A percentile compares a stretch with the other conserved stretches of the same genome.
Evolutionary conservation across 2,113 vertebrate species (phyloP).

Genomic region (Elgaria multicarinata): DNA sequence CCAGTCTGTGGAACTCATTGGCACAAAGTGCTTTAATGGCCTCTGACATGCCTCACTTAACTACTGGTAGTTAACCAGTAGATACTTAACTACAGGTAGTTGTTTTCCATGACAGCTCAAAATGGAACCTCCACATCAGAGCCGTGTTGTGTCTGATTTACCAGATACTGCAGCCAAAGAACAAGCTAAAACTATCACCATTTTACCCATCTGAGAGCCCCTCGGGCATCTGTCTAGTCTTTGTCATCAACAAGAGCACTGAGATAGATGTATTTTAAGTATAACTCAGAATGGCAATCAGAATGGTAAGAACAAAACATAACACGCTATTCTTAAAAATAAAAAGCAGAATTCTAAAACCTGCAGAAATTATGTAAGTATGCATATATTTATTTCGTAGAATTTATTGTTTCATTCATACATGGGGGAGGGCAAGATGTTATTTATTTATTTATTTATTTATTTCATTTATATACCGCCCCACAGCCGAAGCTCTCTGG

Average conservation of each 20-base stretch:
- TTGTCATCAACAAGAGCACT: fast-evolving
- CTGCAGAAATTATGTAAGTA: neutral
- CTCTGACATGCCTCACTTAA: neutral
- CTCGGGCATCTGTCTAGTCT: neutral
- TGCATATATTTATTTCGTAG: neutral
- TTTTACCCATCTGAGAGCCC: neutral
- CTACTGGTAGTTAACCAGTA: no score
- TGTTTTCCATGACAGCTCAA: neutral
- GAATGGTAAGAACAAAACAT: neutral
- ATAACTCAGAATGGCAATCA: neutral
- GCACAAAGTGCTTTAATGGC: no score
- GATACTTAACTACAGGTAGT: no score
- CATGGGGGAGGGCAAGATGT: neutral
- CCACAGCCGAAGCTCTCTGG: no score
- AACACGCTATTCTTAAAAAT: neutral
- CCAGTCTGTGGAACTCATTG: neutral
- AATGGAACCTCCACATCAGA: neutral
- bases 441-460: no score
- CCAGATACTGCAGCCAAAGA: neutral
- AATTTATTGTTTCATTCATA: neutral
- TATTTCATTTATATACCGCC: no score
- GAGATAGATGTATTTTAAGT: neutral
- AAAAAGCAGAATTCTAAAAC: neutral
- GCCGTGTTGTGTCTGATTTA: neutral
- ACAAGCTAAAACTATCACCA: neutral